phyloP scores from a whole-genome alignment of 2,888 invertebrate species.

The Amblyjoppa fuscipennis region DNA sequence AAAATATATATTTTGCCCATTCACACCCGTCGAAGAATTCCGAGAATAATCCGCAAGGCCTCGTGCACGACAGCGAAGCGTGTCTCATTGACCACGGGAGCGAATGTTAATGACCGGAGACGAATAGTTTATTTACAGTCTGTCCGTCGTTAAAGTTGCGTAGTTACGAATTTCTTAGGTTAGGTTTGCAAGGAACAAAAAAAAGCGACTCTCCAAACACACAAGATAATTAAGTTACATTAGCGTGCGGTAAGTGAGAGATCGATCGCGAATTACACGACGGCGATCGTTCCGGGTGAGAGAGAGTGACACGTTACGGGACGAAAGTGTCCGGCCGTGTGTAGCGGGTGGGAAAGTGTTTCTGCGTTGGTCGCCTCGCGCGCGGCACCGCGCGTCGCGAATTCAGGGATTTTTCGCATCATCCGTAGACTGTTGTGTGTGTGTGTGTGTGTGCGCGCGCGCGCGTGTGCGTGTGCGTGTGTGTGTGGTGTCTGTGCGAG shows the following conservation, averaged over 20 bases:
- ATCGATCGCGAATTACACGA: too few species aligned
- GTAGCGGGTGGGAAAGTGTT: constrained; percentile 52
- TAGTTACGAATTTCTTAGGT: constrained; percentile 13
- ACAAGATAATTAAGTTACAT: constrained; percentile 3
- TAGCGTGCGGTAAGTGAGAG: not conserved
- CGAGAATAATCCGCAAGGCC: not conserved
- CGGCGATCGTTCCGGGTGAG: not conserved
- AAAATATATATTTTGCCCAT: not conserved
- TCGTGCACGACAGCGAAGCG: constrained; percentile 14
- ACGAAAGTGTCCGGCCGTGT: constrained; percentile 36
- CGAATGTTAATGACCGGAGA: constrained; percentile 26
- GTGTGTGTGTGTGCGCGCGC: too few species aligned
- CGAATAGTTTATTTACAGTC: constrained; percentile 20
- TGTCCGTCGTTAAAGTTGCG: constrained; percentile 1
- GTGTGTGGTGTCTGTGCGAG: constrained; percentile 65
- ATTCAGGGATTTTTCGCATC: constrained; percentile 72
- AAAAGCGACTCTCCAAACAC: not conserved
- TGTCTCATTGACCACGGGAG: constrained; percentile 11
- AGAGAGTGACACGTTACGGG: not conserved
- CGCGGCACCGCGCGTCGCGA: constrained; percentile 65
- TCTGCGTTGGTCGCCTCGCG: constrained; percentile 57
- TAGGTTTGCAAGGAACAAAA: not conserved
- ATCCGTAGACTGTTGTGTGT: constrained; percentile 64
- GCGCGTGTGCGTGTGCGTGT: constrained; percentile 66
- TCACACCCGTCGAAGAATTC: constrained; percentile 1